Percentiles rank a stretch among this genome's conserved stretches.
Conservation (phyloP, 1,140 invertebrate species). For the Drosophila novamexicana region DNA sequence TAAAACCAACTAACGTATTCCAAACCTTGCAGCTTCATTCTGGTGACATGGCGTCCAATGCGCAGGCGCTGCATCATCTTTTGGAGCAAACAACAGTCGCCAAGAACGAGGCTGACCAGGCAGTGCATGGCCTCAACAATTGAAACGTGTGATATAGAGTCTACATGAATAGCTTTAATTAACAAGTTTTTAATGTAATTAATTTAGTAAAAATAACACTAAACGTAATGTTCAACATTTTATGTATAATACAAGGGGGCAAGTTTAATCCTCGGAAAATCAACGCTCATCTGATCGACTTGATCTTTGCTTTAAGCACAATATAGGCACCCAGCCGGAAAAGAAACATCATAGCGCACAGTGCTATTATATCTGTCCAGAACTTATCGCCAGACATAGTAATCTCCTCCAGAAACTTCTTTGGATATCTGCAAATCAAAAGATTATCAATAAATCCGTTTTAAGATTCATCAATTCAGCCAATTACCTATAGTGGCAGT, state of each 20-base stretch:
- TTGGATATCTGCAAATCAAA: constrained; percentile 86
- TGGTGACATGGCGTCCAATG: constrained; percentile 53
- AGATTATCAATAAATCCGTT: background rate
- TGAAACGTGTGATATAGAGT: constrained; percentile 64
- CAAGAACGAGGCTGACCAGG: constrained; percentile 15
- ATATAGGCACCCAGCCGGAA: constrained; percentile 91
- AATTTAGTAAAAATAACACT: constrained; percentile 89
- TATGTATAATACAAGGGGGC: constrained; percentile 90
- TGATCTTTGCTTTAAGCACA: constrained; percentile 86
- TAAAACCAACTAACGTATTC: background rate
- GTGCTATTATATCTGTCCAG: constrained; percentile 91
- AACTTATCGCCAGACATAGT: constrained; percentile 92
- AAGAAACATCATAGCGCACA: constrained; percentile 89
- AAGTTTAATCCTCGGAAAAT: constrained; percentile 19
- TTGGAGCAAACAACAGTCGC: constrained; percentile 15
- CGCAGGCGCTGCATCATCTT: constrained; percentile 47
- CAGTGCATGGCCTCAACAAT: constrained; percentile 37
- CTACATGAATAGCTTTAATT: constrained; percentile 59
- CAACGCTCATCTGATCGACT: constrained; percentile 67
- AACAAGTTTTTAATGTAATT: constrained; percentile 83
- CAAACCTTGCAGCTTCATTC: constrained; percentile 47
- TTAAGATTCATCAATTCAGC: background rate
- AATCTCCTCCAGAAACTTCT: constrained; percentile 91
- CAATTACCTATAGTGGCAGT: constrained; percentile 90
- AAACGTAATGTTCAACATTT: constrained; percentile 91